Evolutionary conservation across 1,140 invertebrate genomes (phyloP).

Genomic region (Luehdorfia chinensis): DNA sequence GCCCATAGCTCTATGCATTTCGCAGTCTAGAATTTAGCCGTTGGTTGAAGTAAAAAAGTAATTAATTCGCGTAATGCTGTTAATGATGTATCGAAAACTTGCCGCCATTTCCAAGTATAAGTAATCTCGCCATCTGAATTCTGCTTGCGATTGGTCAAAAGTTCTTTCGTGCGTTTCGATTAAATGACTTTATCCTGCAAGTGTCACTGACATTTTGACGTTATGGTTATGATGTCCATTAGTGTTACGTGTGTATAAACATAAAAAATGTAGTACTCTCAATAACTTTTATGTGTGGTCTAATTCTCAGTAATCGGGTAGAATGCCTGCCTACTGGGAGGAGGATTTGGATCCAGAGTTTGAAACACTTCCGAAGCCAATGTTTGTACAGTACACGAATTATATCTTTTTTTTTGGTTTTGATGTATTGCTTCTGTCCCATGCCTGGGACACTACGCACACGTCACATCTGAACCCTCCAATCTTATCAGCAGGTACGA

Average conservation of each 20-base stretch:
- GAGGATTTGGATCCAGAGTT: too few species aligned
- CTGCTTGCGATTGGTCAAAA: conserved; percentile 50
- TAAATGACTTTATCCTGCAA: conserved; percentile 67
- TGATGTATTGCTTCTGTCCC: too few species aligned
- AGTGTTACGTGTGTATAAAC: background rate
- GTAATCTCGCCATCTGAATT: conserved; percentile 60
- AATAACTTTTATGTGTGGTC: too few species aligned
- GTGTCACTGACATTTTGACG: conserved; percentile 27
- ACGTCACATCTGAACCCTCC: too few species aligned
- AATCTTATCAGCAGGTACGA: too few species aligned
- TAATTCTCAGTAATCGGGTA: too few species aligned
- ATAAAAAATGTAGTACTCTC: background rate
- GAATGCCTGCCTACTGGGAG: too few species aligned
- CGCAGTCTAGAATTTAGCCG: conserved; percentile 34
- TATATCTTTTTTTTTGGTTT: too few species aligned
- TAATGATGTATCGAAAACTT: conserved; percentile 61
- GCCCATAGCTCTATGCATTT: background rate
- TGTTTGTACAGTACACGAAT: too few species aligned
- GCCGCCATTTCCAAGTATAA: conserved; percentile 69
- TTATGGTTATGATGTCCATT: conserved; percentile 44
- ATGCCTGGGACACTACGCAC: too few species aligned
- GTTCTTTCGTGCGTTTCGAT: conserved; percentile 49
- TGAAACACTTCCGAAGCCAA: too few species aligned
- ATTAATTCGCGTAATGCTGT: conserved; percentile 65
- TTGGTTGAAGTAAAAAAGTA: conserved; percentile 38